Percentiles rank a stretch among this genome's conserved stretches.
These are phyloP conservation scores for Anas platyrhynchos DNA, from an alignment of 2,113 vertebrate species.

Conservation along the genomic window DNA sequence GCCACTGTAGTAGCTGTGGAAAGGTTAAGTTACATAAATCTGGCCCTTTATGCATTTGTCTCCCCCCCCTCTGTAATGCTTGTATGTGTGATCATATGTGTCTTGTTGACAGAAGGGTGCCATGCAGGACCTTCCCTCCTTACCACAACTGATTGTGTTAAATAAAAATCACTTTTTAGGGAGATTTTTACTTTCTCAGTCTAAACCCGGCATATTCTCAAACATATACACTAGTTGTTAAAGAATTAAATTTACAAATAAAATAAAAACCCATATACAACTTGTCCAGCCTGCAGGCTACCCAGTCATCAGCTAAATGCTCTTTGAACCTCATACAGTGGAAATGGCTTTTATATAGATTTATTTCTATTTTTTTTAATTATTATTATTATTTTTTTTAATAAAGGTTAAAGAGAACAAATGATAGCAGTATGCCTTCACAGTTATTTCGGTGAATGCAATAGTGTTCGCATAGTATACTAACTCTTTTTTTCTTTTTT, in stretches of 20 bases:
- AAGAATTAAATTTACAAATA: conserved; percentile 25
- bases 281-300: conserved; percentile 1
- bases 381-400: not conserved
- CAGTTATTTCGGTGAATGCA: not conserved
- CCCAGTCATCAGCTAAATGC: not conserved
- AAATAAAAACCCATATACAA: not conserved
- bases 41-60: not conserved
- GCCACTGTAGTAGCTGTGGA: not conserved
- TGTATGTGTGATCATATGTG: not conserved
- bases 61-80: not conserved
- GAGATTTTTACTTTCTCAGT: not conserved
- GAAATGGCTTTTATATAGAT: conserved; percentile 31
- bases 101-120: not conserved
- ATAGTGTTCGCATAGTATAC: not conserved
- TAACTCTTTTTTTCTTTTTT: not conserved
- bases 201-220: not conserved
- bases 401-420: conserved; percentile 9
- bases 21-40: not conserved
- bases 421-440: not conserved
- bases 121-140: not conserved
- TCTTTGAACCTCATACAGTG: not conserved
- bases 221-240: not conserved
- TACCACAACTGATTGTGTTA: accelerated
- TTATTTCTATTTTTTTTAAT: not conserved
- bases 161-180: not conserved